Evolutionary conservation across 1,140 invertebrate species (phyloP), one percentile per base, ranked within the genome.

Genomic region (Drosophila subpulchrella): DNA sequence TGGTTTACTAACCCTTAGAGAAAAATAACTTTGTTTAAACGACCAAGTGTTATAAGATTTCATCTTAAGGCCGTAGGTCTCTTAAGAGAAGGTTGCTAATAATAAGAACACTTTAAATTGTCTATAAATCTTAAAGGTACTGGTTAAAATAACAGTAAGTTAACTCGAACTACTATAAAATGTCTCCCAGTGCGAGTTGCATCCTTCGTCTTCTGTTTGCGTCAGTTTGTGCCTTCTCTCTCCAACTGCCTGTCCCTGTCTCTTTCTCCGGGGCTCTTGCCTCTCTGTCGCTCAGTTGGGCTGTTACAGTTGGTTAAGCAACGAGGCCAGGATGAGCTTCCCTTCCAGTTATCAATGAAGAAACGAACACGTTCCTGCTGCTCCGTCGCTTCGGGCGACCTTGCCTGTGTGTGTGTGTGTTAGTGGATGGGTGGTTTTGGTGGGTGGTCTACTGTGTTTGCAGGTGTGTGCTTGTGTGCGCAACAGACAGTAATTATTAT

Each of bases 401-500:
- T 90, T 90, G 81, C 78, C 56, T 68, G 53, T 71, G 54, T 62
- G 47, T 46, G 41, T 62, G 46, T 10, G 13, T 12, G 24, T 47
- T 67, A 34, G 41, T 62, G 54, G 48, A 0, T 15, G 27, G 48
- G n/a, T 17, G 48, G 6, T 0, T 30, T 10, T 7, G 6, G 12
- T 48, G n/a, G 47, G 47, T 50, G 27, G 32, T 53, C 10, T 32
- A 42, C 11, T 70, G 58, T 55, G 68, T 39, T 24, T 66, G 56
- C 51, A 7, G 12, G 38, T 60, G 55, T 32, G 34, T 34, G 38
- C 54, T 65, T 13, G 58, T 67, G 38, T 44, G 75, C 57, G 56
- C 63, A 72, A 72, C 63, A 88, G 88, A 90, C 88, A 88, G 88
- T 90, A 88, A 91, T 90, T 91, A 91, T 90, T 78, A 84, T 91